phyloP scores from a whole-genome alignment of 2,888 invertebrate genomes.

The Nemotelus nigrinus region DNA sequence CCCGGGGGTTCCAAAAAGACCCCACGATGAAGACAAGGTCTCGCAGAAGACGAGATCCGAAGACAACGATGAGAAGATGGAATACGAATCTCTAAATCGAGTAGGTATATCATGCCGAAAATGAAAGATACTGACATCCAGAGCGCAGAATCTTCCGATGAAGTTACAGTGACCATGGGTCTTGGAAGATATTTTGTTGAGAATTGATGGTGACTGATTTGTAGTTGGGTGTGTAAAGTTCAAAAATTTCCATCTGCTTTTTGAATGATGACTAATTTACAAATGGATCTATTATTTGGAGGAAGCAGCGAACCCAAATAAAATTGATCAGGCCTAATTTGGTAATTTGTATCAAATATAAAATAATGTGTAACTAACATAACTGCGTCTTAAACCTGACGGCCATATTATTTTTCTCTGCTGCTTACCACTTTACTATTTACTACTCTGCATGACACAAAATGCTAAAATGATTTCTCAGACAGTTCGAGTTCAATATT shows the following conservation, averaged over 20 bases:
- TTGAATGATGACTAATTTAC: background rate
- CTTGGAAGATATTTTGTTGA: background rate
- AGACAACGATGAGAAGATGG: slow-evolving; percentile 41
- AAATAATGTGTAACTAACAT: too few species aligned
- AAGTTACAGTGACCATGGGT: background rate
- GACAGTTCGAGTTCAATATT: too few species aligned
- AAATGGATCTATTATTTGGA: too few species aligned
- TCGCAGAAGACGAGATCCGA: slow-evolving; percentile 13
- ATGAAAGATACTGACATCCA: background rate
- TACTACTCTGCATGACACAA: too few species aligned
- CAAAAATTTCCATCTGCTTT: background rate
- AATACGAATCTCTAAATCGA: background rate
- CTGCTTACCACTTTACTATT: too few species aligned
- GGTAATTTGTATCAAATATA: too few species aligned
- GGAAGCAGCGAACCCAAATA: too few species aligned
- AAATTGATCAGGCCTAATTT: too few species aligned
- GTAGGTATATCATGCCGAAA: too few species aligned
- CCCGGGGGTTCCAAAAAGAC: slow-evolving; percentile 42
- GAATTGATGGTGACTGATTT: background rate
- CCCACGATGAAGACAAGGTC: slow-evolving; percentile 36
- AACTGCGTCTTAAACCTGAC: too few species aligned
- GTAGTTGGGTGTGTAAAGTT: background rate
- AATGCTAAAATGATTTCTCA: too few species aligned
- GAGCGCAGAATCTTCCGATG: background rate
- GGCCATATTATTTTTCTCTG: too few species aligned